A percentile compares a stretch with the other conserved stretches of the same genome.
phyloP scores from a whole-genome alignment of 2,888 invertebrate genomes.

The Megastigmus dorsalis region DNA sequence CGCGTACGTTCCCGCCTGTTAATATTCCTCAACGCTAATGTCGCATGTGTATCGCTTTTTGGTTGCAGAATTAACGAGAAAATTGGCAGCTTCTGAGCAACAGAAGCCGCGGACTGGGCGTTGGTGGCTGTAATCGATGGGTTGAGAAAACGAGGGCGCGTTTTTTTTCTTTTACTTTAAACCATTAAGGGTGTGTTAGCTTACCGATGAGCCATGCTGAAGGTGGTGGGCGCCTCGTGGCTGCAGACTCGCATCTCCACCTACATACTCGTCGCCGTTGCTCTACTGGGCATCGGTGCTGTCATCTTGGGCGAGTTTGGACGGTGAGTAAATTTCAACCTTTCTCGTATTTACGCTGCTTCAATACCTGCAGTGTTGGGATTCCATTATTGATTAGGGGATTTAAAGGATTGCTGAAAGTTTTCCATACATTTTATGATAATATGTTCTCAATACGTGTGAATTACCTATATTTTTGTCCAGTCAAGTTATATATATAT shows the following conservation, averaged over 20 bases:
- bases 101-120: conserved; percentile 60
- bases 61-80: conserved; percentile 46
- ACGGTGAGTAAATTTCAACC: conserved; percentile 78
- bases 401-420: no score
- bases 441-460: no score
- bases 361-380: no score
- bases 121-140: conserved; percentile 71
- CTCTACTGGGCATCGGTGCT: conserved; percentile 81
- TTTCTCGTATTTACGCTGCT: no score
- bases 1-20: no score
- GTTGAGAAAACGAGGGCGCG: conserved; percentile 70
- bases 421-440: no score
- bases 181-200: conserved; percentile 46
- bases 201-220: conserved; percentile 78
- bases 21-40: no score
- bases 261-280: conserved; percentile 82
- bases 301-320: conserved; percentile 83
- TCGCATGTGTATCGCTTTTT: no score
- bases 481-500: no score
- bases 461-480: no score
- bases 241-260: conserved; percentile 85
- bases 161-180: conserved; percentile 59
- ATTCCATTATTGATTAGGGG: no score
- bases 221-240: conserved; percentile 88
- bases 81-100: conserved; percentile 56